phyloP scores from a whole-genome alignment of 2,888 invertebrate genomes.

The Octodonta nipae region DNA sequence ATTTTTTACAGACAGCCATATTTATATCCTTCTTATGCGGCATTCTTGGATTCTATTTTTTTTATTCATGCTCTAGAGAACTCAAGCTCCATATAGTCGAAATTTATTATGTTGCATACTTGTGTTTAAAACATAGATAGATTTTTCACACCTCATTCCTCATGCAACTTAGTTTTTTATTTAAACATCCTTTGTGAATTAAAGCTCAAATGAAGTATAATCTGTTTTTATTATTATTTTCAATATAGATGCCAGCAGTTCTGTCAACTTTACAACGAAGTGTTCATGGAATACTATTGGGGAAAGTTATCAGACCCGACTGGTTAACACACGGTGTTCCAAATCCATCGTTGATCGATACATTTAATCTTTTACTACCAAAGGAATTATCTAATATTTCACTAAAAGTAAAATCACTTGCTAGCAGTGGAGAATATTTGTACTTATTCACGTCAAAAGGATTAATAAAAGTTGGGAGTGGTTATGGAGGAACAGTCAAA shows the following conservation, averaged over 20 bases:
- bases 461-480: conserved; percentile 86
- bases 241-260: conserved; percentile 79
- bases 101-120: no score
- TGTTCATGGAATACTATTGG: conserved; percentile 75
- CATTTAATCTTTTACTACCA: conserved; percentile 45
- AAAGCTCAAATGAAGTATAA: no score
- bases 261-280: conserved; percentile 75
- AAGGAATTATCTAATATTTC: conserved; percentile 38
- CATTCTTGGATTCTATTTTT: no score
- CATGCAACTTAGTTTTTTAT: no score
- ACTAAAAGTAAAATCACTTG: conserved; percentile 48
- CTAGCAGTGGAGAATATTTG: conserved; percentile 81
- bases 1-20: no score
- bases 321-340: conserved; percentile 85
- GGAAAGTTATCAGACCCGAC: conserved; percentile 70
- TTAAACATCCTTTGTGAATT: no score
- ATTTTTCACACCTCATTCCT: no score
- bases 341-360: conserved; percentile 55
- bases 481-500: conserved; percentile 82
- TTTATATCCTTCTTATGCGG: no score
- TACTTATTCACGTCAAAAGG: conserved; percentile 77
- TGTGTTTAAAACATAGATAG: no score
- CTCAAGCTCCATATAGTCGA: no score
- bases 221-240: no score
- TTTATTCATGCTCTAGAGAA: no score